These are phyloP conservation scores for Danio jaintianensis DNA, from an alignment of 2,797 vertebrate species.

Conservation along the genomic window DNA sequence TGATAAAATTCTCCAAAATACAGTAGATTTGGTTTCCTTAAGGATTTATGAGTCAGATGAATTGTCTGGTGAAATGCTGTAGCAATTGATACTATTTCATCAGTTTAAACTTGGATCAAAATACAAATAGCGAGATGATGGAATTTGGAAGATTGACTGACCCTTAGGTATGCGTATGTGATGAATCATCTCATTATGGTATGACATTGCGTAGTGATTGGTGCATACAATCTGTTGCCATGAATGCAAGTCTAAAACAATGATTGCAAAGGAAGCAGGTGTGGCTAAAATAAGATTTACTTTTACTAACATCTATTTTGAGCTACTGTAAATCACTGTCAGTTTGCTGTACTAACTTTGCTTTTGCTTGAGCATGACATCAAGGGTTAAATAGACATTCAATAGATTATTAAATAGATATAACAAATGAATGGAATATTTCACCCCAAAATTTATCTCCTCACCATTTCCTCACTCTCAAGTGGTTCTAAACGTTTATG, in stretches of 20 bases:
- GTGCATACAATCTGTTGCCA: not conserved
- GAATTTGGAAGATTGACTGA: not conserved
- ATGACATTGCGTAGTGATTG: slow-evolving; percentile 7
- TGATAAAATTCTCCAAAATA: too few species aligned
- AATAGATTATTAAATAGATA: too few species aligned
- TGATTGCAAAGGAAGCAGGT: not conserved
- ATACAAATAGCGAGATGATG: not conserved
- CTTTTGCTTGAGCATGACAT: not conserved
- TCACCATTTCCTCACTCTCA: too few species aligned
- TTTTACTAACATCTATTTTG: not conserved
- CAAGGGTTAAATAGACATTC: not conserved
- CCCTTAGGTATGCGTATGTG: not conserved
- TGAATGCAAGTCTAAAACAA: slow-evolving; percentile 14
- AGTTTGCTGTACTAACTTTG: not conserved
- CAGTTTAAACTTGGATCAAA: not conserved
- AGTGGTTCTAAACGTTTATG: too few species aligned
- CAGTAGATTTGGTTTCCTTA: too few species aligned
- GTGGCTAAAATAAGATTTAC: not conserved
- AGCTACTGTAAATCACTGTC: not conserved
- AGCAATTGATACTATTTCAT: not conserved
- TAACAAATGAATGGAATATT: too few species aligned
- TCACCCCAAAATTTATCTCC: too few species aligned
- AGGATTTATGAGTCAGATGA: too few species aligned
- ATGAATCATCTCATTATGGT: not conserved
- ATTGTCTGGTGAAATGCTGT: too few species aligned